Conservation (phyloP, 2,888 invertebrate genomes). For the Conus canariensis region DNA sequence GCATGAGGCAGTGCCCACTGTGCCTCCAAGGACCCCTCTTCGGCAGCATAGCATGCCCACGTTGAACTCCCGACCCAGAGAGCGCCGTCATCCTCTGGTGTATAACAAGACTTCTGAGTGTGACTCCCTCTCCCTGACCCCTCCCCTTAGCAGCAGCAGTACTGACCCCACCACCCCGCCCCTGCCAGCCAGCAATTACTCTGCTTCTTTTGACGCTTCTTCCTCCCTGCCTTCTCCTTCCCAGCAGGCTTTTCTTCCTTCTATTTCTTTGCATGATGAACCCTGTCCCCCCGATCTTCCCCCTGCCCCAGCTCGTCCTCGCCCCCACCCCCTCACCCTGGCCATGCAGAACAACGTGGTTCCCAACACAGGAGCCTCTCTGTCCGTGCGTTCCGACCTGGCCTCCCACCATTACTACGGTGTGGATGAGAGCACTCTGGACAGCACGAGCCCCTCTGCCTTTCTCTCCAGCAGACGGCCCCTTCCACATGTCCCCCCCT, state of each 20-base stretch:
- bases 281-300: constrained; percentile 81
- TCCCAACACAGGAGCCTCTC: constrained; percentile 45
- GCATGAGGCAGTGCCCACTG: background rate
- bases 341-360: constrained; percentile 61
- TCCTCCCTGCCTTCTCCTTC: constrained; percentile 21
- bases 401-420: constrained; percentile 44
- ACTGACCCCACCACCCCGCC: constrained; percentile 2
- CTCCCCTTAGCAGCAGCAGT: background rate
- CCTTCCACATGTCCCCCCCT: constrained; percentile 21
- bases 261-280: constrained; percentile 38
- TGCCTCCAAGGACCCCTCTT: constrained; percentile 37
- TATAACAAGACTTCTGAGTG: constrained; percentile 43
- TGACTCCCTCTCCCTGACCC: background rate
- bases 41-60: constrained; percentile 43
- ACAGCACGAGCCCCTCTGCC: constrained; percentile 61
- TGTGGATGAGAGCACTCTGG: constrained; percentile 44
- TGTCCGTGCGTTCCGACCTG: constrained; percentile 28
- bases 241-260: constrained; percentile 24
- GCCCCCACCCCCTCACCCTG: constrained; percentile 77
- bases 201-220: constrained; percentile 26
- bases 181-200: constrained; percentile 3
- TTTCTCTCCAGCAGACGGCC: constrained; percentile 54
- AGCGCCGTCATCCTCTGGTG: constrained; percentile 89
- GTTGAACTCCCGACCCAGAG: constrained; percentile 85
- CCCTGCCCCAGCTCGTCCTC: constrained; percentile 88